Conservation (phyloP, 2,888 invertebrate species). For the Nasonia oneida region DNA sequence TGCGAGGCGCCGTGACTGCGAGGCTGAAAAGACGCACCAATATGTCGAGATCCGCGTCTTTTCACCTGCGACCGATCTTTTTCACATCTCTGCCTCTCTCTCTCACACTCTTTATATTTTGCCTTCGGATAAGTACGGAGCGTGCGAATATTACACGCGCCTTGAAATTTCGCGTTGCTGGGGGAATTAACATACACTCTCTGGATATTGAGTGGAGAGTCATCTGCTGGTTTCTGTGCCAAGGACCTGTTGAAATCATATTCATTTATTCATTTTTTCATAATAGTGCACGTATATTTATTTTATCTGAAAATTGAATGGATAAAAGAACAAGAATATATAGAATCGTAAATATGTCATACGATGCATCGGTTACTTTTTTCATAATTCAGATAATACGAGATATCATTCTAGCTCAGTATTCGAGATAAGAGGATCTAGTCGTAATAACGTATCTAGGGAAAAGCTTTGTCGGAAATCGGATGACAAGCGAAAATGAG, state of each 20-base stretch:
- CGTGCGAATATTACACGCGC: constrained; percentile 7
- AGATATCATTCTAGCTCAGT: constrained; percentile 3
- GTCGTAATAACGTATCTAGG: neutral
- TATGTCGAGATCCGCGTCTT: constrained; percentile 38
- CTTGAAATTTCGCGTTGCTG: constrained; percentile 10
- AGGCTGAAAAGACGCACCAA: constrained; percentile 44
- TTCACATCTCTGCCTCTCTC: neutral
- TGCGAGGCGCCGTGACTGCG: constrained; percentile 31
- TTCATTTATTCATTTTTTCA: too few species aligned
- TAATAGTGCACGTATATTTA: too few species aligned
- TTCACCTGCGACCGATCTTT: constrained; percentile 17
- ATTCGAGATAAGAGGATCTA: constrained; percentile 4
- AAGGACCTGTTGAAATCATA: too few species aligned
- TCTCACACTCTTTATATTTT: neutral
- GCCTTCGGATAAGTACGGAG: neutral
- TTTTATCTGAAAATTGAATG: too few species aligned
- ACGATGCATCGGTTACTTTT: too few species aligned
- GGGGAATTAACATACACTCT: neutral
- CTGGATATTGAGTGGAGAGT: neutral
- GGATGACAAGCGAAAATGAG: constrained; percentile 19
- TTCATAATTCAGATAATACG: neutral
- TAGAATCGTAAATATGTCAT: neutral
- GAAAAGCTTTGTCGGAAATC: neutral
- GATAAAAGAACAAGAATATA: too few species aligned
- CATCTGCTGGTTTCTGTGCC: neutral